A percentile compares a stretch with the other conserved stretches of the same genome.
phyloP scores from a whole-genome alignment of 1,140 invertebrate species.

The Ooceraea biroi region DNA sequence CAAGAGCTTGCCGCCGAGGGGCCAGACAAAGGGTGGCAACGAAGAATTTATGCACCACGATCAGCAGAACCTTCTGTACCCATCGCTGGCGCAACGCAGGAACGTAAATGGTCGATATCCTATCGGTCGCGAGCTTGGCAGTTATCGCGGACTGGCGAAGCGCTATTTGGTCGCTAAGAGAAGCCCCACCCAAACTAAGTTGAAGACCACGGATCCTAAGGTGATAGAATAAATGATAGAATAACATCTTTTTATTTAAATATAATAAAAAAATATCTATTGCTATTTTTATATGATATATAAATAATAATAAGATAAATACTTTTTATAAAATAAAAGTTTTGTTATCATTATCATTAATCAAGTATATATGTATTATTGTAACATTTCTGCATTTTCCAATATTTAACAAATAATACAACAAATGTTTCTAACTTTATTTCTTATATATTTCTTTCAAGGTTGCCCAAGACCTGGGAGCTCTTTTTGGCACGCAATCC shows the following conservation, averaged over 20 bases:
- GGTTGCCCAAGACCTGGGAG: slow-evolving; percentile 82
- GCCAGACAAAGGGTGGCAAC: slow-evolving; percentile 53
- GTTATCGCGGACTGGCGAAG: slow-evolving; percentile 76
- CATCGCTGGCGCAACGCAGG: slow-evolving; percentile 74
- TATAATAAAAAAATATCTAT: no score
- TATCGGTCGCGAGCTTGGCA: slow-evolving; percentile 73
- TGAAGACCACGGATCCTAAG: slow-evolving; percentile 81
- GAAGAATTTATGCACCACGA: slow-evolving; percentile 71
- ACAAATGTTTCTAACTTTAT: not conserved
- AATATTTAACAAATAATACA: not conserved
- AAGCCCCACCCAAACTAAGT: slow-evolving; percentile 75
- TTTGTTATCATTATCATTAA: no score
- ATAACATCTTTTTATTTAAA: no score
- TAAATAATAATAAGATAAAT: no score
- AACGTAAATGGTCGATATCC: slow-evolving; percentile 81
- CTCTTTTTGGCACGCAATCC: slow-evolving; percentile 78
- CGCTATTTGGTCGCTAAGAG: slow-evolving; percentile 81
- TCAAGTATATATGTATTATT: no score
- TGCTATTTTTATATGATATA: no score
- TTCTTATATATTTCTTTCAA: slow-evolving; percentile 64
- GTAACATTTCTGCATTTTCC: no score
- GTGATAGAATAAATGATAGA: slow-evolving; percentile 60
- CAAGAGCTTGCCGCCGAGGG: slow-evolving; percentile 33
- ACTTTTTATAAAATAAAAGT: no score
- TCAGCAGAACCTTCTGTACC: slow-evolving; percentile 68